Evolutionary conservation across 2,797 vertebrate genomes (phyloP).

Genomic region (Helarctos malayanus): DNA sequence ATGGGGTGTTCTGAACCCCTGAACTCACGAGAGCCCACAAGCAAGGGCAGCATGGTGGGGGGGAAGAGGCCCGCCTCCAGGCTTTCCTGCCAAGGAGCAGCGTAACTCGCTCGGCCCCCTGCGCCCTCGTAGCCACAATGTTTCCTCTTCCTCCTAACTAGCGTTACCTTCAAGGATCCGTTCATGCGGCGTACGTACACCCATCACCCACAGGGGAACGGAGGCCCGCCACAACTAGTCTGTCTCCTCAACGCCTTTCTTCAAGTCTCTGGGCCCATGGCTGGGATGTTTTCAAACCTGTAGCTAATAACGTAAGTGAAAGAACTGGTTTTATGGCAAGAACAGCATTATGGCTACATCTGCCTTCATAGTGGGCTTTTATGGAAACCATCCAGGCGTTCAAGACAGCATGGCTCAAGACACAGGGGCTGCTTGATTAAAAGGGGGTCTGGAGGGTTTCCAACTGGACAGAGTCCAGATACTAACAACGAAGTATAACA

Average conservation of each 20-base stretch:
- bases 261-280: slow-evolving; percentile 71
- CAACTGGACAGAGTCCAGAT: slow-evolving; percentile 82
- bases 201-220: background rate
- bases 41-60: background rate
- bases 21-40: background rate
- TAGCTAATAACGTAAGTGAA: slow-evolving; percentile 82
- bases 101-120: background rate
- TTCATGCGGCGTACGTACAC: background rate
- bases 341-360: slow-evolving; percentile 81
- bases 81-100: background rate
- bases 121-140: background rate
- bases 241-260: slow-evolving; percentile 68
- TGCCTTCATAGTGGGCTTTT: slow-evolving; percentile 84
- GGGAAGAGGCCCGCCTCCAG: background rate
- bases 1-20: background rate
- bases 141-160: background rate
- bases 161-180: background rate
- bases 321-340: slow-evolving; percentile 82
- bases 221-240: background rate
- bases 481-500: slow-evolving; percentile 84
- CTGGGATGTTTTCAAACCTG: slow-evolving; percentile 80
- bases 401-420: slow-evolving; percentile 79
- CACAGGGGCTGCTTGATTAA: slow-evolving; percentile 85
- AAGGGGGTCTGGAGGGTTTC: slow-evolving; percentile 82
- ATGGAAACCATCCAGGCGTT: slow-evolving; percentile 83